Evolutionary conservation across 2,113 vertebrate genomes (phyloP), one percentile per base, ranked within the genome.

Genomic region (Arenaria interpres): DNA sequence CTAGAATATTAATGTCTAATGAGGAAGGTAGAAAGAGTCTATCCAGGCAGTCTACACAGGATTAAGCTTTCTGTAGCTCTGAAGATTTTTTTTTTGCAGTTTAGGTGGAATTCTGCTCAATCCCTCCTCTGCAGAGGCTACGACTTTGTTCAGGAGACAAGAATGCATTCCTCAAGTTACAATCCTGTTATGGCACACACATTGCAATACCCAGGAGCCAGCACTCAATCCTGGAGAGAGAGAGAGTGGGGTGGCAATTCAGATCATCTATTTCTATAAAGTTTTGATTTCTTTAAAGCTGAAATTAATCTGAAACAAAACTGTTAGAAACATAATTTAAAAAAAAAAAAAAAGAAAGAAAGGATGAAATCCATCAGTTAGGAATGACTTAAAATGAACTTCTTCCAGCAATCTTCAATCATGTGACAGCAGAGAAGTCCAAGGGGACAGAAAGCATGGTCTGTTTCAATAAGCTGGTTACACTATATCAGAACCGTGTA

Each of bases 381-480:
- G 41, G 43, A 74, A 59, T 30, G 30, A 82, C 43, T 76, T 78
- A 23, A 88, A 89, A 81, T 56, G 3, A 95, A 76, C 66, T 94
- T 85, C 57, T 90, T 92, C 53, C 62, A 85, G 54, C 35, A 54
- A 48, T 60, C 54, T 78, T 57, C 14, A 75, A 76, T 63, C 74
- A 92, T 9, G 56, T 85, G 80, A 78, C 90, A 92, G 41, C 18
- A 12, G 25, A 48, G 46, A 78, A 91, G 45, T 85, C 77, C 77
- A 59, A 67, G 45, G 64, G 66, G 69, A 95, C 62, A 96, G 87
- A 95, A 87, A 94, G 84, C 53, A 79, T 2, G 1, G 54, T 84
- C 60, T 92, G 54, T 93, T 96, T 91, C 91, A 88, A 46, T 71
- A 73, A 87, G 59, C 74, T 85, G 69, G 59, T 45, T 79, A 85